Conservation (phyloP, 2,797 vertebrate species). For the Sebastes dallii region DNA sequence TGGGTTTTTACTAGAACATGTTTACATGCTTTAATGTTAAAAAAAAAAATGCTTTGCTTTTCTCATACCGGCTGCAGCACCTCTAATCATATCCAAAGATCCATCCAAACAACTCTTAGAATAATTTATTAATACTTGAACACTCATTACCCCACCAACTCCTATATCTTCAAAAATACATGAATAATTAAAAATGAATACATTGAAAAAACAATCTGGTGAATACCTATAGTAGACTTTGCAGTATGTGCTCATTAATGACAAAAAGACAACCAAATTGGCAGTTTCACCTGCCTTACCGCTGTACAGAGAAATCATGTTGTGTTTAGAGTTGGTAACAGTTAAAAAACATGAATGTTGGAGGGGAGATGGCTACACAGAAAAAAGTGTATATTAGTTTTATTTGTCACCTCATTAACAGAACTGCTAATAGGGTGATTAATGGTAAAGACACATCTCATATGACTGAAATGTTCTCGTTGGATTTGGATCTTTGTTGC, state of each 20-base stretch:
- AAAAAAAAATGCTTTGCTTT: too few relatives aligned
- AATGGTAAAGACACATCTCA: not conserved
- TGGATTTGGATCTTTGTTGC: not conserved
- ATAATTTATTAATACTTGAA: not conserved
- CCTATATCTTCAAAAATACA: not conserved
- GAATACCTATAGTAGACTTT: not conserved
- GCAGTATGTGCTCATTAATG: not conserved
- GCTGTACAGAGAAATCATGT: not conserved
- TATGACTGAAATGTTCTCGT: not conserved
- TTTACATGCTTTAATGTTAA: too few relatives aligned
- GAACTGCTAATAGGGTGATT: not conserved
- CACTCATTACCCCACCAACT: not conserved
- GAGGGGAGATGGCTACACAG: not conserved
- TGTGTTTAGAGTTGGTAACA: not conserved
- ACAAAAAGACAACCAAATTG: not conserved
- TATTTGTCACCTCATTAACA: not conserved
- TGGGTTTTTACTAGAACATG: too few relatives aligned
- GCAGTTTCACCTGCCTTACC: not conserved
- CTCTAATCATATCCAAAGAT: not conserved
- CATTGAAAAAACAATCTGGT: not conserved
- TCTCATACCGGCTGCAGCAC: too few relatives aligned
- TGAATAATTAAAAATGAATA: not conserved
- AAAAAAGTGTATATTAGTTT: not conserved
- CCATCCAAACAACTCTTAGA: not conserved
- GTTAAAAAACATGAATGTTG: not conserved